A percentile compares a stretch with the other conserved stretches of the same genome.
phyloP scores from a whole-genome alignment of 2,888 invertebrate genomes.

The Podotricha telesiphe region DNA sequence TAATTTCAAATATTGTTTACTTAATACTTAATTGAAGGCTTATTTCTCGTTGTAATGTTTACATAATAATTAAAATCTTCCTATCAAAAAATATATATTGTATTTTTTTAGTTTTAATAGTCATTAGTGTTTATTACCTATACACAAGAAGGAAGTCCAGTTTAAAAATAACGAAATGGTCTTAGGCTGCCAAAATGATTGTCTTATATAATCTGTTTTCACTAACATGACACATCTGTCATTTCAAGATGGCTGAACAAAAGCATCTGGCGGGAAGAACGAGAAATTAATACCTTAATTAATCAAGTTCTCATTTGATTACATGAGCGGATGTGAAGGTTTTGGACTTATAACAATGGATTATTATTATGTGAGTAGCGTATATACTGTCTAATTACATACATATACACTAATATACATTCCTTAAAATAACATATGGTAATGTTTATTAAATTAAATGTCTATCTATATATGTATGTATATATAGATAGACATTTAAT shows the following conservation, averaged over 20 bases:
- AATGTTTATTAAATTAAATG: too few species aligned
- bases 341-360: slow-evolving; percentile 43
- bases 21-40: slow-evolving; percentile 1
- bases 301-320: slow-evolving; percentile 60
- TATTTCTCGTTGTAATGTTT: not conserved
- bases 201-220: slow-evolving; percentile 65
- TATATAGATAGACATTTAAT: too few species aligned
- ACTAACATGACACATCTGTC: slow-evolving; percentile 51
- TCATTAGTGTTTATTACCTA: too few species aligned
- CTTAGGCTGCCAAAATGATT: slow-evolving; percentile 39
- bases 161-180: slow-evolving; percentile 6
- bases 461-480: too few species aligned
- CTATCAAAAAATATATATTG: slow-evolving; percentile 1
- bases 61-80: slow-evolving; percentile 1
- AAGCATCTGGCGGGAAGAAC: slow-evolving; percentile 56
- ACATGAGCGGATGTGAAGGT: slow-evolving; percentile 66
- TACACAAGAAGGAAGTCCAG: not conserved
- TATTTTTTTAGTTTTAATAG: too few species aligned
- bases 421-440: too few species aligned
- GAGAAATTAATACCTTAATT: slow-evolving; percentile 59
- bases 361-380: slow-evolving; percentile 35
- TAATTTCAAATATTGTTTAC: slow-evolving; percentile 17
- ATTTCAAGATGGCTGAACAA: slow-evolving; percentile 44
- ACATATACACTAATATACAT: too few species aligned
- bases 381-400: slow-evolving; percentile 5